These are phyloP conservation scores for Diarsia dahlii DNA, from an alignment of 2,888 invertebrate genomes.

Conservation along the genomic window DNA sequence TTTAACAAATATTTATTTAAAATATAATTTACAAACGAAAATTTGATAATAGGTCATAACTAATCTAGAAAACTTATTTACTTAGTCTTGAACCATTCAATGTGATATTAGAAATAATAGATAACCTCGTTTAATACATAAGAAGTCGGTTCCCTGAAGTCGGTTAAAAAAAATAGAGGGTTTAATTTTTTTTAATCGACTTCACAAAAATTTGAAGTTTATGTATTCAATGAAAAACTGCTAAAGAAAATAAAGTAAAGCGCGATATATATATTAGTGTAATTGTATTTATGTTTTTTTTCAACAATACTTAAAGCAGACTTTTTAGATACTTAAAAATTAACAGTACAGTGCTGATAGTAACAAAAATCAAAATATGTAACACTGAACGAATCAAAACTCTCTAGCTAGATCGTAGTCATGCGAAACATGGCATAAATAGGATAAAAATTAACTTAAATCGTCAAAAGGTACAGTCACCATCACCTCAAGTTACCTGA, in stretches of 20 bases:
- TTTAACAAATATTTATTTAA: constrained; percentile 72
- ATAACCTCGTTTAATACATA: too few relatives aligned
- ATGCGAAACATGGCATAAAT: constrained; percentile 16
- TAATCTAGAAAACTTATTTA: constrained; percentile 72
- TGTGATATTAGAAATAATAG: constrained; percentile 1
- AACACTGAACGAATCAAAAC: constrained; percentile 34
- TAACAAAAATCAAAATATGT: constrained; percentile 2
- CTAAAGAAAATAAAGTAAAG: not conserved
- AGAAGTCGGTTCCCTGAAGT: too few relatives aligned
- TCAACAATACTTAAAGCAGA: too few relatives aligned
- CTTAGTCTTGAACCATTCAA: constrained; percentile 44
- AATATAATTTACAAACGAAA: constrained; percentile 71
- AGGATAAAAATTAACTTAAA: constrained; percentile 33
- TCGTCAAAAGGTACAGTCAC: not conserved
- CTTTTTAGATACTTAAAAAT: too few relatives aligned
- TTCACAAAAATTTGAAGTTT: not conserved
- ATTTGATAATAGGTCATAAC: constrained; percentile 71
- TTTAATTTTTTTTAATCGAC: not conserved
- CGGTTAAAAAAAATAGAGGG: not conserved
- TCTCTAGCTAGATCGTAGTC: constrained; percentile 25
- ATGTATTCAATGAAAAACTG: not conserved
- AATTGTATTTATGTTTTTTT: too few relatives aligned
- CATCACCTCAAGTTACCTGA: too few relatives aligned
- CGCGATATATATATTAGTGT: too few relatives aligned
- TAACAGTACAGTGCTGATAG: not conserved